Evolutionary conservation across 2,797 vertebrate genomes (phyloP).

Genomic region (Otolemur crassicaudatus): DNA sequence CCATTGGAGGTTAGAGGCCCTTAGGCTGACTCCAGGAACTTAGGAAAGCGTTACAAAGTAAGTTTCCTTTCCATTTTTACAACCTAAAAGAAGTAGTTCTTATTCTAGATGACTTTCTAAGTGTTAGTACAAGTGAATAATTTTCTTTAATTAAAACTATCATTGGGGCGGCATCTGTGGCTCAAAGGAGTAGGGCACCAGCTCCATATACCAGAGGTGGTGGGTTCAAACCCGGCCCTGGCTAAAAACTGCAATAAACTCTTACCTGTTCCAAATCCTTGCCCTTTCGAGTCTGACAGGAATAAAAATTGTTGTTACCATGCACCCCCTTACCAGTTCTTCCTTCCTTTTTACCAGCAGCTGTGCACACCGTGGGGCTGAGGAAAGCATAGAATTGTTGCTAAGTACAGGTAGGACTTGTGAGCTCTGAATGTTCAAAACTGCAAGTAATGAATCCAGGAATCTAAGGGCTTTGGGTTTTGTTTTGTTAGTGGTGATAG

Average conservation of each 20-base stretch:
- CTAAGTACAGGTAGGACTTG: background rate
- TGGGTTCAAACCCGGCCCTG: no score
- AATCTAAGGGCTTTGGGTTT: background rate
- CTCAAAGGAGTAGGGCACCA: no score
- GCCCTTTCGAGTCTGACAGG: constrained; percentile 24
- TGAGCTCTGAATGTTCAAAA: constrained; percentile 18
- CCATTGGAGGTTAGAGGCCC: background rate
- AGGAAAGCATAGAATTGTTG: background rate
- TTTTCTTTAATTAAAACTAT: constrained; percentile 64
- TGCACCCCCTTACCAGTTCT: background rate
- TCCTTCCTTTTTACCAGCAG: constrained; percentile 34
- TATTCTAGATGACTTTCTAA: constrained; percentile 23
- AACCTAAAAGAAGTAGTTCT: constrained; percentile 19
- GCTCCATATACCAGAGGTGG: no score
- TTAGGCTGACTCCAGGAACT: background rate
- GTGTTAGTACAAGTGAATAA: constrained; percentile 1
- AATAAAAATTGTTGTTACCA: background rate
- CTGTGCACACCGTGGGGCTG: background rate
- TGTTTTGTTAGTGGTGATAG: background rate
- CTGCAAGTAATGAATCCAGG: constrained; percentile 5
- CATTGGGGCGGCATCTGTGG: no score
- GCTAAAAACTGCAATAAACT: background rate
- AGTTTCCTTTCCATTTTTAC: constrained; percentile 37
- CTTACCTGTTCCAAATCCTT: constrained; percentile 22
- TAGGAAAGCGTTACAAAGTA: background rate